Evolutionary conservation across 1,140 invertebrate genomes (phyloP).

Genomic region (Drosophila albomicans): DNA sequence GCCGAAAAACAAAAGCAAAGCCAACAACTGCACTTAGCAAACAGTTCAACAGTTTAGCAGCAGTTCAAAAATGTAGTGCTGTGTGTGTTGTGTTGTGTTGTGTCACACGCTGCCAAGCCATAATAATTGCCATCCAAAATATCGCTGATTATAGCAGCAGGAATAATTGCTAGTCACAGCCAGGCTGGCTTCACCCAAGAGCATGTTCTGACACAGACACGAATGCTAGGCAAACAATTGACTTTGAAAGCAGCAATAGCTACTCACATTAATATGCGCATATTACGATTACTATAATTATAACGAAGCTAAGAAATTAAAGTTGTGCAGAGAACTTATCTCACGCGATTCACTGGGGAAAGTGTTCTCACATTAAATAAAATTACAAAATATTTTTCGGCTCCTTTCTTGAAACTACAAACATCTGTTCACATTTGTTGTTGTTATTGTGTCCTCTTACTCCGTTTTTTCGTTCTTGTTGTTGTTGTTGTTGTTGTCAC

Average conservation of each 20-base stretch:
- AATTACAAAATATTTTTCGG: constrained; percentile 66
- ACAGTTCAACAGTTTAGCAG: constrained; percentile 51
- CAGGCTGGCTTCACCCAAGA: constrained; percentile 24
- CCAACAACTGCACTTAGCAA: constrained; percentile 25
- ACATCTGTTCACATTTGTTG: constrained; percentile 17
- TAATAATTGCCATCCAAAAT: constrained; percentile 70
- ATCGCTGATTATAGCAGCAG: constrained; percentile 72
- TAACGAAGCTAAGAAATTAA: neutral
- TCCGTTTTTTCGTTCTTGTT: neutral
- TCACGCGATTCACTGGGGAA: neutral
- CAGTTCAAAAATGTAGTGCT: constrained; percentile 24
- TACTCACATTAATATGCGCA: neutral
- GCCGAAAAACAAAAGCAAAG: constrained; percentile 5
- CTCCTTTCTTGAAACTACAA: constrained; percentile 8
- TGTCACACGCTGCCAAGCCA: constrained; percentile 45
- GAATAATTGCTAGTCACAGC: constrained; percentile 62
- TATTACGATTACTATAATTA: neutral
- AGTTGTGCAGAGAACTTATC: neutral
- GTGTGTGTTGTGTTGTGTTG: constrained; percentile 8
- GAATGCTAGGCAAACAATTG: constrained; percentile 21
- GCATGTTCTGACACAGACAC: constrained; percentile 22
- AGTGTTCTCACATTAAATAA: constrained; percentile 59
- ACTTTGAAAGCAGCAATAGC: neutral
- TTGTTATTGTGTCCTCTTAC: neutral
- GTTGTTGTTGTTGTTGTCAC: constrained; percentile 30